phyloP scores from a whole-genome alignment of 1,140 invertebrate species.

The Yoshiicerus persimilis region DNA sequence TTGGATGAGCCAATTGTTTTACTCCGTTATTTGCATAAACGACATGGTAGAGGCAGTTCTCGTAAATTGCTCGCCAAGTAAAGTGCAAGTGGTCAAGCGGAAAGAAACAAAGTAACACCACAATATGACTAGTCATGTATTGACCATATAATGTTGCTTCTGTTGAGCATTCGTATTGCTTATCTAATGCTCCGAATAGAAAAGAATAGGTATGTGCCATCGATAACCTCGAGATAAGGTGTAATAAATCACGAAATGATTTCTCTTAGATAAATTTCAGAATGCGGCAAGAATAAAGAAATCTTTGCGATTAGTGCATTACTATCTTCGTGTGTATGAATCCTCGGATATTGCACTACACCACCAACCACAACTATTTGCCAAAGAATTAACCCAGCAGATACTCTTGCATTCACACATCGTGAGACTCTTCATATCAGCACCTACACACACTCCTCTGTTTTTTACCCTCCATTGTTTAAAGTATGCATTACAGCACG shows the following conservation, averaged over 20 bases:
- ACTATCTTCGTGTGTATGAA: background rate
- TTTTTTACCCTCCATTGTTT: background rate
- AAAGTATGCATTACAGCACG: background rate
- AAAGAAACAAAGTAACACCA: too few relatives aligned
- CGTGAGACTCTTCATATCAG: background rate
- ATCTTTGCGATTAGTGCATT: background rate
- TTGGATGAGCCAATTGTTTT: too few relatives aligned
- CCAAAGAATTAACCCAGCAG: background rate
- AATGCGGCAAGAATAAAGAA: background rate
- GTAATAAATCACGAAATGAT: background rate
- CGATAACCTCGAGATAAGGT: background rate
- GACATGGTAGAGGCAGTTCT: too few relatives aligned
- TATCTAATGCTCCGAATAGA: background rate
- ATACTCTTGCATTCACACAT: too few relatives aligned
- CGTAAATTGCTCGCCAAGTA: too few relatives aligned
- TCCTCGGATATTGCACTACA: background rate
- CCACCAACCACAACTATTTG: too few relatives aligned
- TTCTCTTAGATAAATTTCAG: background rate
- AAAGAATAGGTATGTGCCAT: background rate
- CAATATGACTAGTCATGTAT: too few relatives aligned
- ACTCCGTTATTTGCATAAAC: too few relatives aligned
- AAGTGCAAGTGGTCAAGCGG: too few relatives aligned
- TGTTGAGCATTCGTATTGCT: too few relatives aligned
- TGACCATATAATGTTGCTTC: too few relatives aligned
- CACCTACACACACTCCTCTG: background rate